A percentile compares a stretch with the other conserved stretches of the same genome.
phyloP scores from a whole-genome alignment of 1,140 invertebrate genomes.

The Tetramorium parvispinum region DNA sequence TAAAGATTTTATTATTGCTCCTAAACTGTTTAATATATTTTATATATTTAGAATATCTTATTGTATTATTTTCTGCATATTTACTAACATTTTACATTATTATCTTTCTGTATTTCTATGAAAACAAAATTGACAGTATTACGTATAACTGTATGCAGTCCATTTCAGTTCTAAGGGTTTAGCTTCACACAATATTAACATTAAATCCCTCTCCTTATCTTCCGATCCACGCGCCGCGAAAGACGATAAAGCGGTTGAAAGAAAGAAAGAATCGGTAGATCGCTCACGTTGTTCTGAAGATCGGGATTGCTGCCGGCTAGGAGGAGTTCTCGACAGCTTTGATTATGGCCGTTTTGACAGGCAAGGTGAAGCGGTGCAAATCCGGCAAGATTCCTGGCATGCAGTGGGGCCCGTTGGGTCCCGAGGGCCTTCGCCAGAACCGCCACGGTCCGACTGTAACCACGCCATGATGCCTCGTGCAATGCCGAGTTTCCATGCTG shows the following conservation, averaged over 20 bases:
- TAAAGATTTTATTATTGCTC: not conserved
- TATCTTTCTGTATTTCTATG: not conserved
- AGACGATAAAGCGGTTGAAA: not conserved
- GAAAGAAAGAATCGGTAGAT: constrained; percentile 7
- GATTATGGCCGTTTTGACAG: constrained; percentile 98
- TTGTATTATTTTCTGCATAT: not conserved
- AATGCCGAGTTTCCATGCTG: constrained; percentile 97
- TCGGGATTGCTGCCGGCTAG: constrained; percentile 95
- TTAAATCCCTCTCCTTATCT: not conserved
- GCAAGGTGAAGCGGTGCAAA: constrained; percentile 97
- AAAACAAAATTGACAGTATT: not conserved
- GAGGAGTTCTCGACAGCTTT: constrained; percentile 95
- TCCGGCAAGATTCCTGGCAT: constrained; percentile 93
- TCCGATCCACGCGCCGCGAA: not conserved
- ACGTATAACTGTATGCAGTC: not conserved
- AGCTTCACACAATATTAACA: not conserved
- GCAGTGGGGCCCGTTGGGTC: constrained; percentile 90
- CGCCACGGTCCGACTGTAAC: constrained; percentile 94
- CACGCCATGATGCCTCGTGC: constrained; percentile 98
- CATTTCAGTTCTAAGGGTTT: not conserved
- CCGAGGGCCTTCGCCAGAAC: constrained; percentile 89
- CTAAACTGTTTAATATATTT: not conserved
- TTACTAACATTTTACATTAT: not conserved
- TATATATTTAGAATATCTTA: not conserved
- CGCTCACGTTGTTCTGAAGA: constrained; percentile 94